These are phyloP conservation scores for Chrysocyon brachyurus DNA, from an alignment of 2,797 vertebrate genomes.

Conservation along the genomic window DNA sequence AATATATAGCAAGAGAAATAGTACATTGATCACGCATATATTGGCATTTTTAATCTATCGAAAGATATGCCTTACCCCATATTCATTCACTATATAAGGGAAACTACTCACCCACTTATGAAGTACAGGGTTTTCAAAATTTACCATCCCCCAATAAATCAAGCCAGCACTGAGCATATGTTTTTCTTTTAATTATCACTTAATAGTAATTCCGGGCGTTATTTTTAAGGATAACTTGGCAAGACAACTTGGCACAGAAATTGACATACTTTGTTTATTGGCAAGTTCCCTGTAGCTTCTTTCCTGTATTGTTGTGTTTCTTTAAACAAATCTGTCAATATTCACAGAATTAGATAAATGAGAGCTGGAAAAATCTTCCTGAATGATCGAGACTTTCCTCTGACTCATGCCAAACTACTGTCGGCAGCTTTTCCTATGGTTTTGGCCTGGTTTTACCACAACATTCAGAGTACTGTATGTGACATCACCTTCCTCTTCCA, in stretches of 20 bases:
- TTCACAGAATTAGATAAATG: conserved; percentile 61
- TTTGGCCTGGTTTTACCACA: not conserved
- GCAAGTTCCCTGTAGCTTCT: conserved; percentile 24
- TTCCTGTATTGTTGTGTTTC: conserved; percentile 62
- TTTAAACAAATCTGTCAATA: conserved; percentile 77
- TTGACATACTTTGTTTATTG: conserved; percentile 69
- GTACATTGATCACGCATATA: not conserved
- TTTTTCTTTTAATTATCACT: conserved; percentile 68
- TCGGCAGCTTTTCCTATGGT: not conserved
- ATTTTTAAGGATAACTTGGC: conserved; percentile 61
- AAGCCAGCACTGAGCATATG: not conserved
- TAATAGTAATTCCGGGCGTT: conserved; percentile 52
- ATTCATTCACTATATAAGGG: not conserved
- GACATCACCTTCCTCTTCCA: not conserved
- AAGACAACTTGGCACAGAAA: conserved; percentile 52
- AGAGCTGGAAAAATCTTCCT: conserved; percentile 24
- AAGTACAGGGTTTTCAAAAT: conserved; percentile 14
- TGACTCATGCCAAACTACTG: not conserved
- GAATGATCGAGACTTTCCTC: not conserved
- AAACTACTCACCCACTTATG: conserved; percentile 31
- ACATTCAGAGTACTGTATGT: not conserved
- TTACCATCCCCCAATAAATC: not conserved
- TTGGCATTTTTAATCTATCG: conserved; percentile 47
- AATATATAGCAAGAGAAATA: conserved; percentile 49
- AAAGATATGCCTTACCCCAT: not conserved